Percentiles rank a stretch among this genome's conserved stretches.
phyloP scores from a whole-genome alignment of 2,113 vertebrate species.

The Murina feae region DNA sequence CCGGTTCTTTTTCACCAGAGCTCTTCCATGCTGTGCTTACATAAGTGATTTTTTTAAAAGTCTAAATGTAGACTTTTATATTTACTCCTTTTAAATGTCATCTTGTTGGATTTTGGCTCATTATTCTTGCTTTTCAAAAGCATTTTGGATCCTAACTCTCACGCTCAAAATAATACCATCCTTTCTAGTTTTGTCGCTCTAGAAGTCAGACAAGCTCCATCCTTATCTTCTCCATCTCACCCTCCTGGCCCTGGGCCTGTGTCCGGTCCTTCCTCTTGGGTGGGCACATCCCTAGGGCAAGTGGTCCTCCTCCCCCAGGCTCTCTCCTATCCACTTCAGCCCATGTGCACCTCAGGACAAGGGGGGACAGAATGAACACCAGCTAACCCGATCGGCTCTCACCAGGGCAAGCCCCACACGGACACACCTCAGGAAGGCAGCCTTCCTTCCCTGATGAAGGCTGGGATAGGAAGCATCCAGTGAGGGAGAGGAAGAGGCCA shows the following conservation, averaged over 20 bases:
- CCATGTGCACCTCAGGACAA: background rate
- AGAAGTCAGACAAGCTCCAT: background rate
- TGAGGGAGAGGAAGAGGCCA: background rate
- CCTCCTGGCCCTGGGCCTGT: background rate
- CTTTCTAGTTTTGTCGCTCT: conserved; percentile 21
- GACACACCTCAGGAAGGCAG: background rate
- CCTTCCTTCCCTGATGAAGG: background rate
- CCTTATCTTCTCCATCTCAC: background rate
- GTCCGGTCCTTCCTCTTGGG: background rate
- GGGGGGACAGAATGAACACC: background rate
- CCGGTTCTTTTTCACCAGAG: conserved; percentile 44
- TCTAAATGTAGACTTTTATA: conserved; percentile 76
- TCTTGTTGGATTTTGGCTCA: conserved; percentile 62
- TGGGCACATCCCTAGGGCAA: background rate
- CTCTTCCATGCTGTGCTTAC: conserved; percentile 69
- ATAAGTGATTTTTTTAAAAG: conserved; percentile 68
- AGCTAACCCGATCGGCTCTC: background rate
- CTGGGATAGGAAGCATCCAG: background rate
- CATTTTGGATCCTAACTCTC: conserved; percentile 53
- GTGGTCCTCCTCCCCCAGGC: background rate
- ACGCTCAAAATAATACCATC: conserved; percentile 65
- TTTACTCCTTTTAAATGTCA: conserved; percentile 77
- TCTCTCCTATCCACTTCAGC: background rate
- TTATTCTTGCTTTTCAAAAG: conserved; percentile 65
- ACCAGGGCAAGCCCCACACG: background rate